Evolutionary conservation across 1,140 invertebrate genomes (phyloP).

Genomic region (Brachionus manjavacas): DNA sequence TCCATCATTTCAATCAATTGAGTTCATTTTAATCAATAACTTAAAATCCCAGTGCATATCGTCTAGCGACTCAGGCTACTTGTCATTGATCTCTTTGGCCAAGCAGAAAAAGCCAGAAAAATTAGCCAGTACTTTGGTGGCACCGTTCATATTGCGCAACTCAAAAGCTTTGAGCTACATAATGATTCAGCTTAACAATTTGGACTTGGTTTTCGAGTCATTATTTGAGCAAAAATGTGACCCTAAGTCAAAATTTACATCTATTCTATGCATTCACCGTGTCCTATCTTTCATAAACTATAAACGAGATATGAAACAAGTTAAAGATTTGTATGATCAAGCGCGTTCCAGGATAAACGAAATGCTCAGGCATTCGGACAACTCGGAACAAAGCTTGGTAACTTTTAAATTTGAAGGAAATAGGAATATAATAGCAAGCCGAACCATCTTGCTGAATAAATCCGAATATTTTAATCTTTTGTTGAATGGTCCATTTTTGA

Average conservation of each 20-base stretch:
- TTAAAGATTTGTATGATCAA: neutral
- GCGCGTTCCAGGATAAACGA: neutral
- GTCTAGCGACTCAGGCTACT: conserved; percentile 9
- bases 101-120: conserved; percentile 31
- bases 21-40: conserved; percentile 29
- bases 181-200: neutral
- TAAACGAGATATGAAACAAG: neutral
- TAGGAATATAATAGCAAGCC: neutral
- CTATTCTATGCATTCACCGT: neutral
- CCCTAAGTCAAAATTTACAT: neutral
- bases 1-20: conserved; percentile 40
- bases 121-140: neutral
- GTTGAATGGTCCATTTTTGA: conserved; percentile 6
- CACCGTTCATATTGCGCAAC: conserved; percentile 31
- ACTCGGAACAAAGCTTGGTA: neutral
- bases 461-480: conserved; percentile 36
- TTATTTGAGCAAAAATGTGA: neutral
- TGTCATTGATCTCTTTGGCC: neutral
- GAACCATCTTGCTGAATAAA: neutral
- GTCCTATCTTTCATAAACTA: neutral
- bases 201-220: conserved; percentile 11
- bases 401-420: neutral
- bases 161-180: conserved; percentile 37
- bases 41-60: conserved; percentile 36
- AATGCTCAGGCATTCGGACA: neutral